Evolutionary conservation across 1,140 invertebrate genomes (phyloP).

Genomic region (Medauroidea extradentata): DNA sequence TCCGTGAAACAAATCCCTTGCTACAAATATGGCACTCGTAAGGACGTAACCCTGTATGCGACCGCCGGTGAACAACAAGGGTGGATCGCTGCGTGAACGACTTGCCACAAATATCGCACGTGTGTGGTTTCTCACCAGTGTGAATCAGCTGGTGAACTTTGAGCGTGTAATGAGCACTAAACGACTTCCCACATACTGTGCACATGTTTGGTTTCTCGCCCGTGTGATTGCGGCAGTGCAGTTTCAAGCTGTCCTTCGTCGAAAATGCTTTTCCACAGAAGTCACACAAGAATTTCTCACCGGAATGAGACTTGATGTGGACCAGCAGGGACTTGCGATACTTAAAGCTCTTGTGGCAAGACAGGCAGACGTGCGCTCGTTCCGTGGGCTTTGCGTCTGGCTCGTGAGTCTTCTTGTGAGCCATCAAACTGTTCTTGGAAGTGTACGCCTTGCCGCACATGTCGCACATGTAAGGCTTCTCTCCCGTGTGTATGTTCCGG

Average conservation of each 20-base stretch:
- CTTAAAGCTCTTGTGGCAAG: constrained; percentile 34
- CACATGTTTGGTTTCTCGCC: constrained; percentile 69
- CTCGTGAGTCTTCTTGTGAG: constrained; percentile 53
- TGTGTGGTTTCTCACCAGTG: constrained; percentile 48
- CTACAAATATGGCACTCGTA: constrained; percentile 65
- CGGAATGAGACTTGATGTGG: constrained; percentile 53
- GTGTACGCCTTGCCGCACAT: constrained; percentile 19
- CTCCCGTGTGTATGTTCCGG: constrained; percentile 30
- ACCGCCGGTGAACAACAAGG: constrained; percentile 67
- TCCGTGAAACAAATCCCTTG: constrained; percentile 59
- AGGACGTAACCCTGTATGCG: constrained; percentile 72
- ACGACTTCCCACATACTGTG: constrained; percentile 52
- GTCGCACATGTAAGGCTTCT: constrained; percentile 12
- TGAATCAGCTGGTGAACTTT: constrained; percentile 20
- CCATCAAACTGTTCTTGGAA: constrained; percentile 37
- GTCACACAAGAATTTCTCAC: constrained; percentile 46
- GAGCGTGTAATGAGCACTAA: constrained; percentile 25
- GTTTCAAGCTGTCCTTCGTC: constrained; percentile 24
- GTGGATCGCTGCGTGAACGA: constrained; percentile 74
- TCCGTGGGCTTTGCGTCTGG: constrained; percentile 45
- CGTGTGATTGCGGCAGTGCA: constrained; percentile 65
- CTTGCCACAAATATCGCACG: constrained; percentile 55
- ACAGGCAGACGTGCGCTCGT: constrained; percentile 49
- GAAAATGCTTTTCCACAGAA: constrained; percentile 14
- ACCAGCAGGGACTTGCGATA: constrained; percentile 34